These are phyloP conservation scores for Argyrosomus regius DNA, from an alignment of 2,797 vertebrate genomes.

Conservation along the genomic window DNA sequence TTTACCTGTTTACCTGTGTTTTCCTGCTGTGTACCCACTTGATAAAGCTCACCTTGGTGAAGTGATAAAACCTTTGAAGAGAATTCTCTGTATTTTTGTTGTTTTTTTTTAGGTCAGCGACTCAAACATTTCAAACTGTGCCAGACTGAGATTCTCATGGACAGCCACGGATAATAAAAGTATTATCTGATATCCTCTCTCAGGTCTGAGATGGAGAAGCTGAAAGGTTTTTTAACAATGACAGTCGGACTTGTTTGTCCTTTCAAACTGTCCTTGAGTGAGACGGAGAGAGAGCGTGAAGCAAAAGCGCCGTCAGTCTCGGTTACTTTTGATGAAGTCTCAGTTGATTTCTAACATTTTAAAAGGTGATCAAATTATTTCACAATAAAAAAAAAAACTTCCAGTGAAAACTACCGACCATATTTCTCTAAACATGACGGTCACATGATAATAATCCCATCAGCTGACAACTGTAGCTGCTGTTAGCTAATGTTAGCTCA, in stretches of 20 bases:
- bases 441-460: too few relatives aligned
- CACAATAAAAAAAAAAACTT: too few relatives aligned
- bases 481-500: too few relatives aligned
- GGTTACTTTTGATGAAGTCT: background rate
- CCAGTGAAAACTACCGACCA: too few relatives aligned
- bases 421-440: too few relatives aligned
- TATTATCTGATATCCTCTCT: background rate
- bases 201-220: background rate
- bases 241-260: too few relatives aligned
- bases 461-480: too few relatives aligned
- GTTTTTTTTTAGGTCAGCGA: conserved; percentile 8
- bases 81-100: background rate
- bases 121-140: background rate
- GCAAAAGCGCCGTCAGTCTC: background rate
- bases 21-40: background rate
- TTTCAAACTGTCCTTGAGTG: background rate
- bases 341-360: too few relatives aligned
- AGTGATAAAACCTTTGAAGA: background rate
- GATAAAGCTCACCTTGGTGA: background rate
- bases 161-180: background rate
- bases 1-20: background rate
- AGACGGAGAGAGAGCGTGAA: background rate
- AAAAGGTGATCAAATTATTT: too few relatives aligned
- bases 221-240: conserved; percentile 1
- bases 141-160: background rate